Evolutionary conservation across 2,113 vertebrate species (phyloP).

Genomic region (Atlantisia rogersi): DNA sequence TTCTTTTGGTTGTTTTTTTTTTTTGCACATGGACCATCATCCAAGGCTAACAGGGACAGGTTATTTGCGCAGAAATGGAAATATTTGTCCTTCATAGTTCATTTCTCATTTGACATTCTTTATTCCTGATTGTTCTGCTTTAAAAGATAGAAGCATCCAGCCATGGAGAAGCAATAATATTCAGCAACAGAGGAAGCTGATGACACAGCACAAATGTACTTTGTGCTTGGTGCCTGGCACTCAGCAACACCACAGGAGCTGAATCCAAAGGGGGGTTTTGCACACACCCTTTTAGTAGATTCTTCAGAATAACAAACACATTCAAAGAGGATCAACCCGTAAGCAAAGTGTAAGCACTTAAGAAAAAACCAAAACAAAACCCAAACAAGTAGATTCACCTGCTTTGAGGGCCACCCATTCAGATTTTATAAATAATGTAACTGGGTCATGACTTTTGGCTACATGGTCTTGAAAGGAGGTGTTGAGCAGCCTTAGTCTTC

Average conservation of each 20-base stretch:
- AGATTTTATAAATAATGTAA: neutral
- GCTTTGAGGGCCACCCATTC: neutral
- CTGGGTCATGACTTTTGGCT: neutral
- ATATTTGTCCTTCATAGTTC: constrained; percentile 70
- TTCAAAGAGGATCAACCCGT: neutral
- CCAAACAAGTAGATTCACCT: neutral
- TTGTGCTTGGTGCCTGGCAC: neutral
- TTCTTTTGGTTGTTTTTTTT: neutral
- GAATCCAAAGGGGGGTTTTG: neutral
- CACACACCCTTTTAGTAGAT: neutral
- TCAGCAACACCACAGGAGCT: neutral
- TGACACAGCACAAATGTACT: constrained; percentile 58
- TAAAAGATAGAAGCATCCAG: constrained; percentile 60
- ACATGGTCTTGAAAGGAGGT: neutral
- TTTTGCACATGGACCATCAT: neutral
- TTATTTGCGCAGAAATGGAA: constrained; percentile 50
- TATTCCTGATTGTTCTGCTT: constrained; percentile 60
- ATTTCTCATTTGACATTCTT: constrained; percentile 60
- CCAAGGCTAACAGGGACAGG: constrained; percentile 20
- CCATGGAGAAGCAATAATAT: constrained; percentile 62
- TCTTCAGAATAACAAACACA: neutral
- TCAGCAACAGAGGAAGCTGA: constrained; percentile 23
- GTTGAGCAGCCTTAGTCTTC: neutral
- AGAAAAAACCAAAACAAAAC: neutral
- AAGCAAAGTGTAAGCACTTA: neutral